Base-by-base conservation (phyloP, 1,140 invertebrate genomes). In the Microplitis demolitor region DNA sequence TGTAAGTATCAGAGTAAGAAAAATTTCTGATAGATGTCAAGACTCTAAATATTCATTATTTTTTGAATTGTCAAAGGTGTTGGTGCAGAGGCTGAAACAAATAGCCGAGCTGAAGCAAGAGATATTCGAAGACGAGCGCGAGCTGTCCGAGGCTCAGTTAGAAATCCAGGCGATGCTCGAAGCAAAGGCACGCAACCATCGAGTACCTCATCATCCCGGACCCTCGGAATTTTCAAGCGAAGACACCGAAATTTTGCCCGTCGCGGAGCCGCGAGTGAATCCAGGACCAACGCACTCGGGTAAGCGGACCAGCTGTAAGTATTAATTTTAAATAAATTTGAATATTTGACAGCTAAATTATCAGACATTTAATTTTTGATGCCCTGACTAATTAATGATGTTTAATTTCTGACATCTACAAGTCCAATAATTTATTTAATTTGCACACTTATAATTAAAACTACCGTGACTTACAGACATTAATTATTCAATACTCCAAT, bases 261-360 rank as follows among this genome's bases (percentile, higher is more conserved):
- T 79, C 4, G 83, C 84, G 9, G 81, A 78, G 45, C 78, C 82
- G 0, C 71, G 83, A 2, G 77, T 84, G 3, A 78, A 82, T 45
- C 80, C 75, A 24, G 76, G 61, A 45, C 77, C 82, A 13, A 34
- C 78, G 37, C 81, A 79, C 34, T 61, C 78, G 4, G 80, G 77
- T 3, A 88, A 88, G 66, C 82, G 86, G 34, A 83, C 80, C 4
- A 87, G 78, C 70, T 87, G 87, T 87, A 66, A 87, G 87, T 85
- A 75, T 35, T 60, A 58, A 69, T 70, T 67, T 9, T 64, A 9
- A 13, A 45, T 31, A 61, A 34, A 34, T 5, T 8, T 60, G 1
- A 60, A 60, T 33, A 60, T 6, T 4, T 60, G 33, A 39, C 33
- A 24, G 39, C 9, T 39, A 45, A 24, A 16, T 58, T 56, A 56